Evolutionary conservation across 2,113 vertebrate genomes (phyloP).

Genomic region (Rhegmatorhina hoffmannsi): DNA sequence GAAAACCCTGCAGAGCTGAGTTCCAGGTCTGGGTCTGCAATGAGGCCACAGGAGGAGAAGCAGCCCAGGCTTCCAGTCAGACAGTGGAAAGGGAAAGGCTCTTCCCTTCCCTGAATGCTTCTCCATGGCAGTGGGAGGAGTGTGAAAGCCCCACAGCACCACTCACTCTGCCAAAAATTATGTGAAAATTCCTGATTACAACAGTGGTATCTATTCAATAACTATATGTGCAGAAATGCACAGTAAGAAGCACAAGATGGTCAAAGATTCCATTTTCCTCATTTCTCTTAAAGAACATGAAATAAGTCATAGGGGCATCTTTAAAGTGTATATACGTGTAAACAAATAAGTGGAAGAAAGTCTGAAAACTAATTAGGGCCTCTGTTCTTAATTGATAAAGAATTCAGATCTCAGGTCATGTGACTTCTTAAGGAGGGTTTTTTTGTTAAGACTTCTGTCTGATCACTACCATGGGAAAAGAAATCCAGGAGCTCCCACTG

Average conservation of each 20-base stretch:
- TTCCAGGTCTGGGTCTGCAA: background rate
- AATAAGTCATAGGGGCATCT: background rate
- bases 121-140: background rate
- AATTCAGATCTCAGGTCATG: background rate
- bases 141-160: background rate
- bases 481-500: background rate
- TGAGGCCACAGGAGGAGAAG: background rate
- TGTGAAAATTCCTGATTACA: background rate
- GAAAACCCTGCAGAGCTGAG: background rate
- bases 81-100: background rate
- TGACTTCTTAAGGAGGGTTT: background rate
- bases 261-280: background rate
- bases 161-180: background rate
- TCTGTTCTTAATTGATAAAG: background rate
- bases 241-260: background rate
- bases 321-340: background rate
- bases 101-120: background rate
- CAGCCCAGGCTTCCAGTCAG: background rate
- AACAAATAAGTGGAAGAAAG: background rate
- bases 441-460: background rate
- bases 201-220: background rate
- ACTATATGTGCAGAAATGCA: background rate
- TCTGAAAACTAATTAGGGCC: background rate
- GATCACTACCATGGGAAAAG: background rate
- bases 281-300: background rate